Base-by-base conservation (phyloP, 2,797 vertebrate species). In the Parauchenoglanis ngamensis region DNA sequence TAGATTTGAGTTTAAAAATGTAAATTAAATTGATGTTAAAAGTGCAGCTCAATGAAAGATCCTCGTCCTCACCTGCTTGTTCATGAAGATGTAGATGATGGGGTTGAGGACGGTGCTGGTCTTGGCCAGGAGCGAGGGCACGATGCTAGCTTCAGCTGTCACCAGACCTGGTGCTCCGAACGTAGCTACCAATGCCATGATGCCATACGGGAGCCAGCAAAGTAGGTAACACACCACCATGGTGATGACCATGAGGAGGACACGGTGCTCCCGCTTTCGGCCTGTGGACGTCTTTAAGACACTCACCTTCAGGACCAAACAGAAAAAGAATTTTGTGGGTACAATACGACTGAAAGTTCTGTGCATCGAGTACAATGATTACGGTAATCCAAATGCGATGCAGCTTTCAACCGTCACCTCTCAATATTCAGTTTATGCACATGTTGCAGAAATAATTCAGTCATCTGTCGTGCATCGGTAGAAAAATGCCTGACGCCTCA, bases 81-180 rank as follows among this genome's bases (percentile, higher is more conserved):
- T 97, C 95, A 96, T 95, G 88, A 96, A 97, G 61, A 97, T 90
- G 87, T 97, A 97, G 90, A 96, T 97, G 67, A 97, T 90, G 11
- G 96, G 96, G 90, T 96, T 96, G 91, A 96, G 91, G 89, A 95
- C 93, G 0, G 96, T 96, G 93, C 96, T 97, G 92, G 94, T 94
- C 91, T 97, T 96, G 90, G 95, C 96, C 13, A 97, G 94, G 83
- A 97, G 86, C 0, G 96, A 96, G 1, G 96, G 96, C 49, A 95
- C 90, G 91, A 96, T 92, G 91, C 94, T 96, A 1, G 94, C 95
- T 86, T 94, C 91, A 0, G 95, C 94, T 2, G 92, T 94, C 88
- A 96, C 86, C n/a, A 96, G 87, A 61, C 95, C 94, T 0, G 73
- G 91, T 0, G 91, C 94, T 28, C 96, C 96, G 2, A 97, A 96